Conservation (phyloP, 2,888 invertebrate species). For the Eupsilia transversa region DNA sequence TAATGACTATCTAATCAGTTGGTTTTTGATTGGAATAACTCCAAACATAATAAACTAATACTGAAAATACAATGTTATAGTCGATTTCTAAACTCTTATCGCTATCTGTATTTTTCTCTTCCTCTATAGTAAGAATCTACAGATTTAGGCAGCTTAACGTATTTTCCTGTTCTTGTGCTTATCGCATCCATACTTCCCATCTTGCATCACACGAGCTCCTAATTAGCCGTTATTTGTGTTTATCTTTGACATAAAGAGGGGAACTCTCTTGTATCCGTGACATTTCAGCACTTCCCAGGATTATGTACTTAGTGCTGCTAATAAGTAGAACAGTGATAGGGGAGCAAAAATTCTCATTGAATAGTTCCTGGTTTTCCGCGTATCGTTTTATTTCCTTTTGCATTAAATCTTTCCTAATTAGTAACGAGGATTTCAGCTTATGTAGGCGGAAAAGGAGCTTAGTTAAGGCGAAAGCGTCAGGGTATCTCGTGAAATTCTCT, state of each 20-base stretch:
- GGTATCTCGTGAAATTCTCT: too few relatives aligned
- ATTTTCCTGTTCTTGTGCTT: slow-evolving; percentile 24
- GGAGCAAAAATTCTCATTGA: slow-evolving; percentile 5
- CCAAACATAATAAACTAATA: not conserved
- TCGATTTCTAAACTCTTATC: not conserved
- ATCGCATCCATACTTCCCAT: slow-evolving; percentile 11
- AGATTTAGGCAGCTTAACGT: slow-evolving; percentile 6
- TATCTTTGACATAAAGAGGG: slow-evolving; percentile 26
- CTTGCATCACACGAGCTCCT: slow-evolving; percentile 11
- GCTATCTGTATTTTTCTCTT: not conserved
- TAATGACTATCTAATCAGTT: not conserved
- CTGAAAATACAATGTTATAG: not conserved
- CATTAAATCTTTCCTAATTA: slow-evolving; percentile 27
- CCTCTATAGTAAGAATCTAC: not conserved
- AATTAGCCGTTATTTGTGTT: slow-evolving; percentile 35
- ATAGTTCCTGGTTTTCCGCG: not conserved
- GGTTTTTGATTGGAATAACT: not conserved
- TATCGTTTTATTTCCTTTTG: slow-evolving; percentile 19
- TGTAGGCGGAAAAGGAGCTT: slow-evolving; percentile 13
- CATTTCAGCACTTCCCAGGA: slow-evolving; percentile 22
- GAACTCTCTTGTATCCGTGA: slow-evolving; percentile 27
- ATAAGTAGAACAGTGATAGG: slow-evolving; percentile 6
- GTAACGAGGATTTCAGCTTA: slow-evolving; percentile 10
- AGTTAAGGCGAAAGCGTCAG: not conserved
- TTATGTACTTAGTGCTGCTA: slow-evolving; percentile 22